Conservation (phyloP, 1,140 invertebrate genomes). For the Drosophila virilis region DNA sequence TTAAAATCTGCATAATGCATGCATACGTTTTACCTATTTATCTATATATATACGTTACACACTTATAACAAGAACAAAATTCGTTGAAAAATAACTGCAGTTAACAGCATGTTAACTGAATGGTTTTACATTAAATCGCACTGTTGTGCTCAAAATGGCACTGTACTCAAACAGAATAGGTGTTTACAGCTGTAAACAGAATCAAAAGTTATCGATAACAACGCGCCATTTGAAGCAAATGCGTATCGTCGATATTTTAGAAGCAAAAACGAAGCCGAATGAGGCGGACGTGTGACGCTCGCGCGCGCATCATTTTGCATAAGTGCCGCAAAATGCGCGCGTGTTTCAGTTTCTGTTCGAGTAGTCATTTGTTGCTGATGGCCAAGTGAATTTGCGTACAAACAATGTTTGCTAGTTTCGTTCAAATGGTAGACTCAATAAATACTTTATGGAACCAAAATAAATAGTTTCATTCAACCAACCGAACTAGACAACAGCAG, state of each 20-base stretch:
- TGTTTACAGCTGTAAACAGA: conserved; percentile 20
- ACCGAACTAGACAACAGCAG: conserved; percentile 18
- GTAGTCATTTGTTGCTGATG: conserved; percentile 46
- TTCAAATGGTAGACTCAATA: conserved; percentile 22
- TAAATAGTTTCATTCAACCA: conserved; percentile 19
- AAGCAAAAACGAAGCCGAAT: conserved; percentile 51
- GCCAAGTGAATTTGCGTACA: conserved; percentile 34
- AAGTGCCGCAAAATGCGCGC: conserved; percentile 50
- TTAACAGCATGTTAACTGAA: conserved; percentile 6
- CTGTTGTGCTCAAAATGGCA: conserved; percentile 31
- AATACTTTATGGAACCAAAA: conserved; percentile 11
- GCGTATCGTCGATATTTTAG: conserved; percentile 39
- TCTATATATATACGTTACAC: background rate
- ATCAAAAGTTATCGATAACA: conserved; percentile 34
- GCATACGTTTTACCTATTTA: too few species aligned
- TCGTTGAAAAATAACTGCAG: background rate
- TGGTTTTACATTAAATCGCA: background rate
- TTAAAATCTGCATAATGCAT: too few species aligned
- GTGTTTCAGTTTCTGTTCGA: conserved; percentile 49
- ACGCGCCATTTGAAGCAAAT: conserved; percentile 28
- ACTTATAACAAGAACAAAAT: background rate
- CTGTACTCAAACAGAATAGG: conserved; percentile 21
- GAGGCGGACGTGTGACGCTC: conserved; percentile 48
- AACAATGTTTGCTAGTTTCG: conserved; percentile 24
- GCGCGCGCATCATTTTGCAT: conserved; percentile 49